Evolutionary conservation across 2,797 vertebrate genomes (phyloP), one percentile per base, ranked within the genome.

Genomic region (Brachyalestes nurse): DNA sequence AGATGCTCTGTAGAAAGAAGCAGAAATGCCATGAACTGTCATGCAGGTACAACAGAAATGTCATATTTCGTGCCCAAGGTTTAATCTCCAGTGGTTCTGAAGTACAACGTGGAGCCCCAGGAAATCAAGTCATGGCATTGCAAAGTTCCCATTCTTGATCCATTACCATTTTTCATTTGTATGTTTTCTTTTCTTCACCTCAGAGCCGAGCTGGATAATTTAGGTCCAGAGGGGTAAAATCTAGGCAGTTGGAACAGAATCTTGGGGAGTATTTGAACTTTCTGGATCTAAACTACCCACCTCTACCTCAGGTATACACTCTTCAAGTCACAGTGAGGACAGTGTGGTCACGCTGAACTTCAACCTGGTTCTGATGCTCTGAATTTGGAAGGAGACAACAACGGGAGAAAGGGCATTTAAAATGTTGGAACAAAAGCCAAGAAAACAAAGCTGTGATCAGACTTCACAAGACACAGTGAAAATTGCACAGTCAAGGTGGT

Each of bases 61-160:
- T 73, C 28, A 55, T 61, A 51, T 66, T 62, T 19, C 23, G 34
- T 1, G 1, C 13, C 62, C 57, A 28, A 62, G 7, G 38, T 21
- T 1, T 53, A 34, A 28, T 73, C 40, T 70, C 14, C 14, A 5
- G 28, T 78, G 45, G 28, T 25, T 21, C 62, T 74, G 51, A 13
- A 55, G 47, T 51, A 40, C 34, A 58, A 65, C 17, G 75, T 58
- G 60, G 34, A 77, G 49, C 69, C 51, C 60, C 19, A 17, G 60
- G 21, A 66, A 82, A 78, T 78, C 75, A 78, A 78, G 53, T 67
- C 47, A 60, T 67, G 13, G 10, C 51, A 72, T 40, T 42, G 25
- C 53, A 67, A 40, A 16, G 69, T 42, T 69, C 40, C n/a, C 19
- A 17, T 76, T 13, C 17, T 16, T 72, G 66, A 72, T 67, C 61